These are phyloP conservation scores for Pandemis heparana DNA, from an alignment of 2,888 invertebrate genomes.

Conservation along the genomic window DNA sequence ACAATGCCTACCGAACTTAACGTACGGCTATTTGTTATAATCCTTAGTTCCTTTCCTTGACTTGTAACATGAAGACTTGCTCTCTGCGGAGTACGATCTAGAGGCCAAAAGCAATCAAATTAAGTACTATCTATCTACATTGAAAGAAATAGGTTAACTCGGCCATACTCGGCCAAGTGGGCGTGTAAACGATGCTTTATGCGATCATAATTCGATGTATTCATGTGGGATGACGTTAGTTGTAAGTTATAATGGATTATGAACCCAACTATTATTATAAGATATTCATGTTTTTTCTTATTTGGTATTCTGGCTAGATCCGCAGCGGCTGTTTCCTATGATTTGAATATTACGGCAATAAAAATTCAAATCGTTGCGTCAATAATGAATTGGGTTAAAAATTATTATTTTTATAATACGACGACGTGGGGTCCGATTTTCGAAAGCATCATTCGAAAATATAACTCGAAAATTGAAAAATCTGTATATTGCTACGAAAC, in stretches of 20 bases:
- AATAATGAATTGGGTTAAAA: not conserved
- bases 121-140: slow-evolving; percentile 6
- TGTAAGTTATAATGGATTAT: not conserved
- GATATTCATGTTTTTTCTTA: slow-evolving; percentile 8
- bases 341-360: slow-evolving; percentile 24
- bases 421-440: not conserved
- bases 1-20: too few species aligned
- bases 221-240: slow-evolving; percentile 6
- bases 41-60: too few species aligned
- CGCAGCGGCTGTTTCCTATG: slow-evolving; percentile 20
- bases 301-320: slow-evolving; percentile 5
- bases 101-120: not conserved
- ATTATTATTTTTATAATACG: not conserved
- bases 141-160: slow-evolving; percentile 27
- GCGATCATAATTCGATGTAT: slow-evolving; percentile 5
- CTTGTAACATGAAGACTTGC: not conserved
- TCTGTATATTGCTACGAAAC: too few species aligned
- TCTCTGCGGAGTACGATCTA: not conserved
- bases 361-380: not conserved
- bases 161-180: slow-evolving; percentile 20
- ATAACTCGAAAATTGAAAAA: too few species aligned
- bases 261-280: slow-evolving; percentile 14
- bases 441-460: too few species aligned
- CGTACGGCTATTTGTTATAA: too few species aligned
- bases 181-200: slow-evolving; percentile 21